Evolutionary conservation across 2,113 vertebrate species (phyloP), one percentile per base, ranked within the genome.

Genomic region (Rhombomys opimus): DNA sequence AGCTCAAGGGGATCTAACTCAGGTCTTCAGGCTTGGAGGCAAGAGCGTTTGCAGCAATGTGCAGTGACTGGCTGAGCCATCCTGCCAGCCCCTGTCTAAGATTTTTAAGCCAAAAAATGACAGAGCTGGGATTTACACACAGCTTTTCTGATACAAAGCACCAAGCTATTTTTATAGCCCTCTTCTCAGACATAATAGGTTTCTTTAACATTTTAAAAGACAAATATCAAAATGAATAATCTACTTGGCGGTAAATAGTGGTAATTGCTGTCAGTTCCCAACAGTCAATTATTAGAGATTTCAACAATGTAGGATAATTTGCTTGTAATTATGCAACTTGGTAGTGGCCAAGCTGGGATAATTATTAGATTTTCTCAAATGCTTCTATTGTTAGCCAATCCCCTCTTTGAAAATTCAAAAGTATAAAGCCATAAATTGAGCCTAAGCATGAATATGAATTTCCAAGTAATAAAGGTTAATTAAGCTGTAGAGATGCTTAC

Each of bases 211-310:
- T 93, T 95, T 95, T 89, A 94, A 89, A 89, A 96, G 90, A 95
- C 61, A 96, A 96, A 96, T 80, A 96, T 92, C 94, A 95, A 96
- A 97, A 95, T 85, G 90, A 97, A 95, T 90, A 76, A 94, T 96
- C 90, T 88, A 89, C 65, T 95, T 92, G 46, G 81, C 95, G 76
- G 86, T 96, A 97, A 95, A 96, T 41, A 97, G 88, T 81, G 81
- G 89, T 89, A 96, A 95, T 25, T 92, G 92, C 88, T 93, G 89
- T 96, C 95, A 96, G 46, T 90, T 93, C 52, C 80, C 78, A 67
- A 81, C 70, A 94, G 85, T 93, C 84, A 95, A 80, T 85, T 89
- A 96, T 54, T 87, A 91, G 65, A 97, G 88, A 95, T 75, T 46
- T 95, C 95, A 88, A 75, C 22, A 95, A 97, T 72, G 92, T 20